Conservation (phyloP, 1,140 invertebrate genomes). For the Ruditapes philippinarum region DNA sequence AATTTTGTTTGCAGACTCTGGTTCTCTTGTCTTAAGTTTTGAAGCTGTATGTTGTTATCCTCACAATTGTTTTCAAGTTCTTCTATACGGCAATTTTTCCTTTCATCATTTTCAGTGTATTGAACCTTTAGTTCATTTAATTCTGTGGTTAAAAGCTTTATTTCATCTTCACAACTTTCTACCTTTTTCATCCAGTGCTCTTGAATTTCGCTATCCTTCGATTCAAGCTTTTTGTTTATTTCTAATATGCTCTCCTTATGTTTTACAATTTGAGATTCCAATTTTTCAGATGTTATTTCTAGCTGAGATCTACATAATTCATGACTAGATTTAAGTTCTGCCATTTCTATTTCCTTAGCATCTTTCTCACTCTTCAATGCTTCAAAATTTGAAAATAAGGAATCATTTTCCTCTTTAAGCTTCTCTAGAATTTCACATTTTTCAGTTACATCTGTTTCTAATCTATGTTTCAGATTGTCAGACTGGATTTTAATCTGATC, state of each 20-base stretch:
- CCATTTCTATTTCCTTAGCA: neutral
- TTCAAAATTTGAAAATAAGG: neutral
- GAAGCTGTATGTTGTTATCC: neutral
- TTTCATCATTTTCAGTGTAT: neutral
- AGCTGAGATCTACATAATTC: too few relatives aligned
- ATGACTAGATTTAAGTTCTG: neutral
- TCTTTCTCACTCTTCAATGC: neutral
- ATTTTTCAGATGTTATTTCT: too few relatives aligned
- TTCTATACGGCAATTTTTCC: neutral
- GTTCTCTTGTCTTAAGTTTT: neutral
- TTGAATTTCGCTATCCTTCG: slow-evolving; percentile 8
- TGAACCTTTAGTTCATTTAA: neutral
- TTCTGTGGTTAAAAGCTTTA: neutral
- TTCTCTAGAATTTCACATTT: neutral
- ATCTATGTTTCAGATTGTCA: too few relatives aligned
- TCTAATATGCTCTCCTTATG: too few relatives aligned
- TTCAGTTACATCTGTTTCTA: neutral
- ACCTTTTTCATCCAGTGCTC: neutral
- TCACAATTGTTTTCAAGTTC: neutral
- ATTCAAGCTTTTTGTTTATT: too few relatives aligned
- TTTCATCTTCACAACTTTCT: neutral
- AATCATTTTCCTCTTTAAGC: neutral
- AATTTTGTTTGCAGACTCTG: neutral
- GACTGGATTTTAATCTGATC: too few relatives aligned
- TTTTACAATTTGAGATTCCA: too few relatives aligned